Base-by-base conservation (phyloP, 2,888 invertebrate species). In the Doris montereyensis region DNA sequence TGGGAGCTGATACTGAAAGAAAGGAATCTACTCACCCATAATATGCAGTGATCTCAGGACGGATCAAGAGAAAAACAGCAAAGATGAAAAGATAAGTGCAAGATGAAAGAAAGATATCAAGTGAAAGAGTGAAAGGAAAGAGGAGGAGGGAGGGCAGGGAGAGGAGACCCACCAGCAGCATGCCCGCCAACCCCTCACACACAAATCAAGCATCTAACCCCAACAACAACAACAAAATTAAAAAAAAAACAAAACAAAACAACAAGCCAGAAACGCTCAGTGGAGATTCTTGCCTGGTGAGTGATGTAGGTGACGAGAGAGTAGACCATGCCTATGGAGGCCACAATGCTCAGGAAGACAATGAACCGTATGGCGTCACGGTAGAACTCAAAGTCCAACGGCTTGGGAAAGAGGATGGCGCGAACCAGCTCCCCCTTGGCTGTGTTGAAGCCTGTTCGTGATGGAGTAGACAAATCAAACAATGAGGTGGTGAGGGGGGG, bases 311-410 rank as follows among this genome's bases (percentile, higher is more conserved):
- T 94, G 2, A 95, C 93, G 30, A 97, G 93, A 0, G 97, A 97
- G 90, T 98, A 98, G 0, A 88, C 91, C 86, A 98, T 95, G 0
- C 98, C 98, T 70, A 95, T 87, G 2, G 93, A 92, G 0, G 98
- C 97, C 77, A 98, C 95, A 52, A 93, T 89, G 0, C 95, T 95
- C 65, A 98, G 92, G 67, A 96, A 93, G 82, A 94, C 93, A 73
- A 98, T 95, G 90, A 97, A 97, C 74, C 88, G 87, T 81, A 90
- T 86, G 2, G 97, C 97, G 90, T 98, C 98, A 75, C 87, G 95
- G 89, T 98, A 97, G 91, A 98, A 98, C 91, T 97, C 96, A 92
- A 97, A 98, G 91, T 97, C 97, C 0, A 97, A 96, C 0, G 98
- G 97, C 30, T 97, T 96, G 0, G 98, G 98, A 91, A 97, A 97